Base-by-base conservation (phyloP, 2,888 invertebrate species). In the Drosophila testacea region DNA sequence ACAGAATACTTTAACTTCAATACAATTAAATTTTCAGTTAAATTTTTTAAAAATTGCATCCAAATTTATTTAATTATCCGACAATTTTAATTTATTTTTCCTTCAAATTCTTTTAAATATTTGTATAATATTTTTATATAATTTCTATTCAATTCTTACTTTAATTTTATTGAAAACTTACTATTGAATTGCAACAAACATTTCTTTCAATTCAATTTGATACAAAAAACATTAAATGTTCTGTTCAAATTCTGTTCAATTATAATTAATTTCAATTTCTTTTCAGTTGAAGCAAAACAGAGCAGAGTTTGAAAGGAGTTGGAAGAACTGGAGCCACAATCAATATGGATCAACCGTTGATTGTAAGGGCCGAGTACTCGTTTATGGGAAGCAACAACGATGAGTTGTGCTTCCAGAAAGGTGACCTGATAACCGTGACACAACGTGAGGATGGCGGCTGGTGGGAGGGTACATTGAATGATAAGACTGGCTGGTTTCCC, bases 401-500 rank as follows among this genome's bases (percentile, higher is more conserved):
- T 93, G 99, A 99, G 94, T 93, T 99, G 81, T 97, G 97, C 91
- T 98, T 99, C 93, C 96, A 96, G 88, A 99, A 98, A 93, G 98
- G 98, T 59, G 99, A 99, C 93, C 94, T 98, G 80, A 99, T 99
- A 83, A 98, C 98, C 39, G 96, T 99, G 64, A 98, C 99, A 36
- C 99, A 99, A 93, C 95, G 95, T 67, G 96, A 97, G 90, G 98
- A 99, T 90, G 99, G 98, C 60, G 99, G 99, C 46, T 99, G 99
- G 99, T 99, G 99, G 99, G 99, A 99, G 94, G 99, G 99, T 11
- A 99, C 99, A 7, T 93, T 99, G 52, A 95, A 96, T 70, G 98
- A 97, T 82, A 97, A 97, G 92, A 99, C 99, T 74, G 99, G 98
- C 89, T 99, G 99, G 99, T 99, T 99, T 94, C 99, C 99, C 72